A percentile compares a stretch with the other conserved stretches of the same genome.
Evolutionary conservation across 2,113 vertebrate genomes (phyloP).

Genomic region (Eonycteris spelaea): DNA sequence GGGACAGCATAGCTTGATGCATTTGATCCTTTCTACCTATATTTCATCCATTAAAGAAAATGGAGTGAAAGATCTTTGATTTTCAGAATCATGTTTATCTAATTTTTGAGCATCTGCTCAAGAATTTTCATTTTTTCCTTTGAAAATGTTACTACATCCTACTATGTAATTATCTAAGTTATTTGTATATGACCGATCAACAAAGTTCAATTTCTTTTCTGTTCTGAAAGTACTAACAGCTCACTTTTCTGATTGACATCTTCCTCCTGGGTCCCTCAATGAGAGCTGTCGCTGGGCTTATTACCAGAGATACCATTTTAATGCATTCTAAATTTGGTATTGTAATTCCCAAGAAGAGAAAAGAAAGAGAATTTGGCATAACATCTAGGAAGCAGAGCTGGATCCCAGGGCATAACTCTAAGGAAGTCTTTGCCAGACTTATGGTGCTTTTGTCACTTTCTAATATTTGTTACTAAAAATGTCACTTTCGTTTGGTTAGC

Average conservation of each 20-base stretch:
- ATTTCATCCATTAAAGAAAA: neutral
- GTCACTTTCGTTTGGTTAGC: neutral
- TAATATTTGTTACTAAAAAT: neutral
- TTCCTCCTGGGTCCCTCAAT: neutral
- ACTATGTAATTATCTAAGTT: neutral
- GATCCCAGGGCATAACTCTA: too few relatives aligned
- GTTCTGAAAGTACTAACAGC: neutral
- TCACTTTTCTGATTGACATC: neutral
- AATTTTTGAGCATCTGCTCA: neutral
- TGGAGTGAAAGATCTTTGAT: neutral
- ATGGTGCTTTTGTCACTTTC: neutral
- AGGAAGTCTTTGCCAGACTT: neutral
- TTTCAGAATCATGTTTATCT: neutral
- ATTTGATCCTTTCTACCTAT: neutral
- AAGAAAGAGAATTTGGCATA: neutral
- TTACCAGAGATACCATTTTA: neutral
- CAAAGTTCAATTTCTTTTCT: neutral
- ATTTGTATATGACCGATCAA: neutral
- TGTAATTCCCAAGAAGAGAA: neutral
- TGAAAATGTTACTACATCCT: neutral
- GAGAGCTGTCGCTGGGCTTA: neutral
- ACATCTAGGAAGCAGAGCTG: neutral
- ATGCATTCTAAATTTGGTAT: neutral
- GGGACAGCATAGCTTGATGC: accelerated
- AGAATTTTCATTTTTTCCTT: neutral